Base-by-base conservation (phyloP, 2,113 vertebrate genomes). In the Rafetus swinhoei region DNA sequence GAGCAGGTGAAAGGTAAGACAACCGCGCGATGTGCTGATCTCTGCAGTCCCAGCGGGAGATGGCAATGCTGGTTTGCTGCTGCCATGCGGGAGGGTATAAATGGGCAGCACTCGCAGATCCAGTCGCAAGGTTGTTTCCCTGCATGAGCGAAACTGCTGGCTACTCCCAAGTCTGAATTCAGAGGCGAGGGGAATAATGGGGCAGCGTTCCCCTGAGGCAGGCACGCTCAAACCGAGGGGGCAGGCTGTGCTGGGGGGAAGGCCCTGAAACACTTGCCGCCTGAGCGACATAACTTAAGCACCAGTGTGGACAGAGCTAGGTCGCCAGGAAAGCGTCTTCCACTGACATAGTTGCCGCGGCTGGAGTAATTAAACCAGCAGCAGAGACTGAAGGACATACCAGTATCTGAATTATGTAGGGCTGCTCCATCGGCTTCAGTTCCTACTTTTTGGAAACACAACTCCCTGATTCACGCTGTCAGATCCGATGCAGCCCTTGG, bases 1-100 rank as follows among this genome's bases (percentile, higher is more conserved):
- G 69, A 19, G 25, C 9, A 9, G 5, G 10, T 8, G 29, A 14
- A 21, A 39, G 54, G 18, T 22, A 24, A 1, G 9, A 2, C 5
- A 50, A 14, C 39, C 45, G 83, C 50, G 22, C 0, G 1, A 24
- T 4, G 10, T n/a, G 55, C 1, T 3, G 0, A 0, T 10, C 4
- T 5, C 0, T 0, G 6, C 9, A 8, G 45, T 29, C 10, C 60
- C 25, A 62, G 60, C 12, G 2, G 12, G 10, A 7, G 59, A 56
- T 59, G 7, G 87, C 57, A 21, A 11, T 5, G 4, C 53, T 15
- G 13, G 14, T 82, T 74, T 27, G 25, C 24, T 85, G 65, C 76
- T 83, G 80, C 2, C 0, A 3, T 24, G 57, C 29, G 60, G 60
- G 60, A 62, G 27, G 27, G 10, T 27, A 29, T 62, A 62, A 62